Evolutionary conservation across 2,888 invertebrate species (phyloP).

Genomic region (Stratiomys singularior): DNA sequence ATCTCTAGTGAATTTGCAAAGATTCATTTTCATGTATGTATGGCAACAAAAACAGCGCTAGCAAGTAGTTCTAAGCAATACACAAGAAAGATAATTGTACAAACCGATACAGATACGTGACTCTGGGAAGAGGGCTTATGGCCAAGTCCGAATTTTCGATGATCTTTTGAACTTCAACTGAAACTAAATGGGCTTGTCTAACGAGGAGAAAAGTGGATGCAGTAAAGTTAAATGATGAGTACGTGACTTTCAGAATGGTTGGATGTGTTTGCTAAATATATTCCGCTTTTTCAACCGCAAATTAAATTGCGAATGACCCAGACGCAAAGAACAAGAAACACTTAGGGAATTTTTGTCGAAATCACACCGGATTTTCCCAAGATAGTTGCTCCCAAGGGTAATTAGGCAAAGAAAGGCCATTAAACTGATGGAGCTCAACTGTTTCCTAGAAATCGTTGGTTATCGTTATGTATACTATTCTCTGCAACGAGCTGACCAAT

Average conservation of each 20-base stretch:
- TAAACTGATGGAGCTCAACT: too few relatives aligned
- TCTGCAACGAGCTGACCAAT: too few relatives aligned
- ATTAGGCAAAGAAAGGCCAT: too few relatives aligned
- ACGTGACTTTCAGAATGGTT: not conserved
- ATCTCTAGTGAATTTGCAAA: not conserved
- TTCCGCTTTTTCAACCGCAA: not conserved
- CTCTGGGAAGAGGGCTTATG: not conserved
- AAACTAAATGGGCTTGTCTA: not conserved
- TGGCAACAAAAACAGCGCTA: not conserved
- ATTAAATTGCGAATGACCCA: constrained; percentile 4
- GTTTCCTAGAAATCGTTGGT: too few relatives aligned
- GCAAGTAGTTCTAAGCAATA: not conserved
- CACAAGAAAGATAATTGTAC: too few relatives aligned
- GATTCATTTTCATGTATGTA: not conserved
- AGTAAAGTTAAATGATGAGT: not conserved
- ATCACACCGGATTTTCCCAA: too few relatives aligned
- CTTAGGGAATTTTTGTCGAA: too few relatives aligned
- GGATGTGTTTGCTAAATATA: not conserved
- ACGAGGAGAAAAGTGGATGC: not conserved
- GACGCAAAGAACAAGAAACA: too few relatives aligned
- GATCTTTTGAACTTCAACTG: not conserved
- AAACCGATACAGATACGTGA: not conserved
- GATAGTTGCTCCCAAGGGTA: too few relatives aligned
- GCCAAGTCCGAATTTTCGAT: not conserved
- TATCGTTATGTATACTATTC: too few relatives aligned